phyloP scores from a whole-genome alignment of 1,140 invertebrate genomes.

The Pseudomyrmex flavicornis region DNA sequence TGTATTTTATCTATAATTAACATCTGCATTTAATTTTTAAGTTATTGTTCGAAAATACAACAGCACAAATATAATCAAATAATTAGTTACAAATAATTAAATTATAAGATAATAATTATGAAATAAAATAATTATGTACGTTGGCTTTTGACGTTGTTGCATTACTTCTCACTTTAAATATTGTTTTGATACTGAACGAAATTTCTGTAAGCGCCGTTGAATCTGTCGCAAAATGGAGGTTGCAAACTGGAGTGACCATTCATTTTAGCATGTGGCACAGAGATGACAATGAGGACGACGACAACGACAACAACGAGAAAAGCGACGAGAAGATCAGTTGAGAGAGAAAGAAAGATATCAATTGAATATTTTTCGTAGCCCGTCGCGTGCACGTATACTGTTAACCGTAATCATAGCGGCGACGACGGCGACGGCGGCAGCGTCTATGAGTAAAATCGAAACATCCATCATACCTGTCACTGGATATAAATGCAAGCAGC shows the following conservation, averaged over 20 bases:
- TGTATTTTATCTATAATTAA: too few relatives aligned
- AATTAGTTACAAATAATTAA: too few relatives aligned
- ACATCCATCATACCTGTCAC: slow-evolving; percentile 79
- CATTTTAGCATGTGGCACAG: slow-evolving; percentile 54
- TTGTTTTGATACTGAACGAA: background rate
- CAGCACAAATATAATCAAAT: too few relatives aligned
- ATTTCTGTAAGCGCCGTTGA: background rate
- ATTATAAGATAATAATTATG: too few relatives aligned
- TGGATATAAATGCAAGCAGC: slow-evolving; percentile 70
- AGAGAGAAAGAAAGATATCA: slow-evolving; percentile 72
- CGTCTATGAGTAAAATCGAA: slow-evolving; percentile 69
- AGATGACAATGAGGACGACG: slow-evolving; percentile 62
- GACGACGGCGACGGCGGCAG: slow-evolving; percentile 39
- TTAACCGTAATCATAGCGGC: slow-evolving; percentile 74
- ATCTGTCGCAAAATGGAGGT: background rate
- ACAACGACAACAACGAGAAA: slow-evolving; percentile 59
- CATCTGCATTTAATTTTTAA: too few relatives aligned
- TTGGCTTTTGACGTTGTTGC: background rate
- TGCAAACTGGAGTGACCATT: background rate
- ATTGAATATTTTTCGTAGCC: slow-evolving; percentile 77
- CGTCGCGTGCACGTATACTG: slow-evolving; percentile 63
- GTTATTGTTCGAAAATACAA: too few relatives aligned
- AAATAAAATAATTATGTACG: background rate
- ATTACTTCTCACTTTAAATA: background rate
- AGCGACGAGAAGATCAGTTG: slow-evolving; percentile 55